Conservation (phyloP, 2,797 vertebrate genomes). For the Enteromius fasciolatus region DNA sequence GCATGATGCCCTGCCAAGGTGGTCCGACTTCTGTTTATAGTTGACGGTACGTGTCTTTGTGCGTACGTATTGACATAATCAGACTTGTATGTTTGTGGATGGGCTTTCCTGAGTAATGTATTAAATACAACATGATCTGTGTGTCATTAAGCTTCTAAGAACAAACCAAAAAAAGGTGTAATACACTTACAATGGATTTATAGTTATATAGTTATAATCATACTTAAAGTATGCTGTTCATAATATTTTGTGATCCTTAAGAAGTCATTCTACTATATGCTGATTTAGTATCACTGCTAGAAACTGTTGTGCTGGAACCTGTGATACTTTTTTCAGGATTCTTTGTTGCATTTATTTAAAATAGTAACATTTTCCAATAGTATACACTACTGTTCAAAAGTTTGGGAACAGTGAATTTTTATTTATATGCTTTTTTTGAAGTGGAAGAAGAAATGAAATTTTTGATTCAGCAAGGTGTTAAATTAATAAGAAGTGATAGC, state of each 20-base stretch:
- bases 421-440: no score
- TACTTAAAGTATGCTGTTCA: neutral
- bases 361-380: no score
- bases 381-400: no score
- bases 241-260: neutral
- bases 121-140: neutral
- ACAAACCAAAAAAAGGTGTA: neutral
- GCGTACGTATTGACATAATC: neutral
- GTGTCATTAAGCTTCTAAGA: neutral
- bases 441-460: no score
- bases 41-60: conserved; percentile 13
- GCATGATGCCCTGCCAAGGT: conserved; percentile 72
- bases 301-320: no score
- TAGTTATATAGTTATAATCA: neutral
- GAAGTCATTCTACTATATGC: no score
- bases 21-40: conserved; percentile 70
- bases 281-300: no score
- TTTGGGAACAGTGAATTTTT: no score
- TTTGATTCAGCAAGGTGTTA: no score
- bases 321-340: no score
- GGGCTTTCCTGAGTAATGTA: neutral
- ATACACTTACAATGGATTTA: neutral
- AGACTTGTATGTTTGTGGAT: conserved; percentile 3
- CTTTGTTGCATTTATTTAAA: no score
- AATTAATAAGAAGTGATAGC: no score